Base-by-base conservation (phyloP, 2,888 invertebrate genomes). In the Reticulitermes lucifugus region DNA sequence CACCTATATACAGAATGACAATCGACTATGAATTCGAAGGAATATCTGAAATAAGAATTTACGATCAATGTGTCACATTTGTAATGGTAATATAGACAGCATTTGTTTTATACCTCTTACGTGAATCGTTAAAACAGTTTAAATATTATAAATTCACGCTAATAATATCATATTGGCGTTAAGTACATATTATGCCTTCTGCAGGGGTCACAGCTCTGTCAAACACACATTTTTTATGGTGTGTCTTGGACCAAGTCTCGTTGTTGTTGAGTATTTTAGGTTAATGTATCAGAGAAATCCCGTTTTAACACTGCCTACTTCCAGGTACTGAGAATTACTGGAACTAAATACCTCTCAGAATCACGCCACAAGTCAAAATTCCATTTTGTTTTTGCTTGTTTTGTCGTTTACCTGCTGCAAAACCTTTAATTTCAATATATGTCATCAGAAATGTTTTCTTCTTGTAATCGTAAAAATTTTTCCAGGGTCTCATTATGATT, bases 1-100 rank as follows among this genome's bases (percentile, higher is more conserved):
- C 18, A 73, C 14, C 73, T 73, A 41, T 73, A 73, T 73, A 29
- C 71, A 73, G 0, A 73, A 21, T 73, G 73, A 73, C 73, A 73
- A 10, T 73, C 41, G 12, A 10, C 29, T 73, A 73, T 73, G 41
- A 21, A 14, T 73, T 25, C 12, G 65, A 65, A 10, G 65, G 12
- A 25, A 10, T 5, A 65, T 55, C 5, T 65, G 0, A 65, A 25
- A 65, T 65, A 65, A 65, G n/a, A 65, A 25, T 25, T 65, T 65
- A 0, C 25, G 25, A 65, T 25, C 25, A 60, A 6, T 18, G 18
- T 60, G 14, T 65, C n/a, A n/a, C n/a, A 25, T 65, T 6, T 25
- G 25, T 1, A 4, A 10, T 65, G 0, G 65, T n/a, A 1, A 4
- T 65, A 65, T 25, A 7, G 65, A 25, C 14, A 25, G n/a, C n/a